phyloP scores from a whole-genome alignment of 2,888 invertebrate genomes.

The Aleiodes testaceus region DNA sequence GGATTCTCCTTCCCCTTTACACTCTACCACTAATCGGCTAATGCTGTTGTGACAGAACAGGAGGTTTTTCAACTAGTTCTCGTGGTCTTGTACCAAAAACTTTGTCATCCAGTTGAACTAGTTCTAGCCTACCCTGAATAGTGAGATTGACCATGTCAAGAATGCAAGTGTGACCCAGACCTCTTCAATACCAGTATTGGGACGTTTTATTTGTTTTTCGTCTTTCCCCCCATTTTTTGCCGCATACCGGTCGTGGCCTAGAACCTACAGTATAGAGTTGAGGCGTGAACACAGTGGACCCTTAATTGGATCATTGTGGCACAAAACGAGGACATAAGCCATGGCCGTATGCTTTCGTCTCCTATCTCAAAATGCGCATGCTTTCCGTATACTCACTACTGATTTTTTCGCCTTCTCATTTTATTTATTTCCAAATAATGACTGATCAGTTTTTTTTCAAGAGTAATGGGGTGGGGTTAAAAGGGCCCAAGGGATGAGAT shows the following conservation, averaged over 20 bases:
- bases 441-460: too few relatives aligned
- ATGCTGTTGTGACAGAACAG: conserved; percentile 32
- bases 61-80: conserved; percentile 28
- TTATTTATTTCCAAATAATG: not conserved
- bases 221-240: not conserved
- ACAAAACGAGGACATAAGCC: conserved; percentile 44
- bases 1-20: conserved; percentile 27
- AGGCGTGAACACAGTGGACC: conserved; percentile 47
- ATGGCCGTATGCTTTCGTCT: conserved; percentile 35
- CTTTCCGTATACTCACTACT: conserved; percentile 13
- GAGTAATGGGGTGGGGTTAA: too few relatives aligned
- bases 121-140: conserved; percentile 21
- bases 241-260: conserved; percentile 24
- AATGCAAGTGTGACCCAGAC: conserved; percentile 40
- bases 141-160: conserved; percentile 34
- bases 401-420: not conserved
- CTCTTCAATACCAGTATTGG: conserved; percentile 25
- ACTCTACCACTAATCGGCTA: conserved; percentile 41
- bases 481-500: too few relatives aligned
- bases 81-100: conserved; percentile 31
- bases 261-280: conserved; percentile 29
- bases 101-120: conserved; percentile 29
- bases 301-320: conserved; percentile 54
- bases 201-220: conserved; percentile 22
- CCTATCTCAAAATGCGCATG: conserved; percentile 22